A percentile compares a stretch with the other conserved stretches of the same genome.
Conservation (phyloP, 2,888 invertebrate species). For the Arctia plantaginis region DNA sequence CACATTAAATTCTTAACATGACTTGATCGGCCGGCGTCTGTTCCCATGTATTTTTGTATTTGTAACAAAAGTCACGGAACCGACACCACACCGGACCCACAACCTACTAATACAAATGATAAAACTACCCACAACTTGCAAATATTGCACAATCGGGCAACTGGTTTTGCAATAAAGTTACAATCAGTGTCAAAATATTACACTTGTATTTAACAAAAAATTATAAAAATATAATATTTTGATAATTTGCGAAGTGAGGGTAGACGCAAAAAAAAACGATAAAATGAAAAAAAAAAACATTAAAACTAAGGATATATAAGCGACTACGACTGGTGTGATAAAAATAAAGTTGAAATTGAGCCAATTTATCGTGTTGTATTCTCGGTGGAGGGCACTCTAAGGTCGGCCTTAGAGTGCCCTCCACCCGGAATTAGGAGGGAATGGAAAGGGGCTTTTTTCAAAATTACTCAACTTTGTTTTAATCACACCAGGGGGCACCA, state of each 20-base stretch:
- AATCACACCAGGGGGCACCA: slow-evolving; percentile 50
- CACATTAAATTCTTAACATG: slow-evolving; percentile 74
- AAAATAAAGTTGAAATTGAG: slow-evolving; percentile 1
- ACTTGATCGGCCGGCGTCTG: slow-evolving; percentile 38
- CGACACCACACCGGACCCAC: slow-evolving; percentile 43
- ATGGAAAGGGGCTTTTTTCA: too few relatives aligned
- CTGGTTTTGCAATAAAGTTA: background rate
- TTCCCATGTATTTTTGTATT: slow-evolving; percentile 54
- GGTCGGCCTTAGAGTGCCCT: too few relatives aligned
- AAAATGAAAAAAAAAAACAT: slow-evolving; percentile 17
- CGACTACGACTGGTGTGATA: slow-evolving; percentile 34
- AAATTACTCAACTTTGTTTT: slow-evolving; percentile 5
- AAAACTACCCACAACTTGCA: slow-evolving; percentile 28
- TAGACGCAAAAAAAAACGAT: slow-evolving; percentile 28
- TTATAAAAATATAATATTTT: slow-evolving; percentile 1
- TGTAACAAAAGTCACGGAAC: slow-evolving; percentile 49
- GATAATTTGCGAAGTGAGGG: slow-evolving; percentile 8
- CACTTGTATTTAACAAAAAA: background rate
- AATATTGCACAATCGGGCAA: background rate
- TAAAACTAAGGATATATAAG: slow-evolving; percentile 42
- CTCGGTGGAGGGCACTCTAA: too few relatives aligned
- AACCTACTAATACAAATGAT: slow-evolving; percentile 42
- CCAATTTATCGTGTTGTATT: background rate
- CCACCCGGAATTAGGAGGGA: too few relatives aligned
- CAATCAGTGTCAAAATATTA: background rate